phyloP scores from a whole-genome alignment of 2,888 invertebrate species.

The Sepiola atlantica region DNA sequence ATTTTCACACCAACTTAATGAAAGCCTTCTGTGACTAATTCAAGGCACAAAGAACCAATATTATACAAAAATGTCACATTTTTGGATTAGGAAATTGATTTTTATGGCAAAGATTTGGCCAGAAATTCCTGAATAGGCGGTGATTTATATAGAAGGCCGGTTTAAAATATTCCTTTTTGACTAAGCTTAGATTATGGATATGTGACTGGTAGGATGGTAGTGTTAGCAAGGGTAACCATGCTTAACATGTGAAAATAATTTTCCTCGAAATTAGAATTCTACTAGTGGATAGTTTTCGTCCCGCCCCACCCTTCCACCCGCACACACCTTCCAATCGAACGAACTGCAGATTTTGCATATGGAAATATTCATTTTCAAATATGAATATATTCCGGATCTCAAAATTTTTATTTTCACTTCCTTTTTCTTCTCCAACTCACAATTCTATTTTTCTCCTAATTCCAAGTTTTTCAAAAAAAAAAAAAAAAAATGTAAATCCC shows the following conservation, averaged over 20 bases:
- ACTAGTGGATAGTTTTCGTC: not conserved
- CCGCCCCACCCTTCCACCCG: no score
- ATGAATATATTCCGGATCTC: not conserved
- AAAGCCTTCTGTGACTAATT: not conserved
- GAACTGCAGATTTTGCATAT: constrained; percentile 4
- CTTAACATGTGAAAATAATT: not conserved
- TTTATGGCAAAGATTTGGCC: not conserved
- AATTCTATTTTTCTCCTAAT: not conserved
- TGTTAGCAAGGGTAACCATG: not conserved
- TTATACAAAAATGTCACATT: not conserved
- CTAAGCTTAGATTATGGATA: not conserved
- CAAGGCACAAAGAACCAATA: not conserved
- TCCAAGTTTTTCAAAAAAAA: not conserved
- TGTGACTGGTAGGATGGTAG: not conserved
- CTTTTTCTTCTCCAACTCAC: not conserved
- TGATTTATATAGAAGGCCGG: not conserved
- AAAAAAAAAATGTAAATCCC: not conserved
- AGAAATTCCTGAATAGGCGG: not conserved
- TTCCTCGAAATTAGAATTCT: not conserved
- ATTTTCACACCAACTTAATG: not conserved
- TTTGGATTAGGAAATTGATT: not conserved
- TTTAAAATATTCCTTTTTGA: not conserved
- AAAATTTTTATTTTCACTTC: not conserved
- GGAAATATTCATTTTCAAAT: constrained; percentile 19
- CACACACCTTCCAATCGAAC: not conserved